Evolutionary conservation across 2,113 vertebrate species (phyloP).

Genomic region (Lathamus discolor): DNA sequence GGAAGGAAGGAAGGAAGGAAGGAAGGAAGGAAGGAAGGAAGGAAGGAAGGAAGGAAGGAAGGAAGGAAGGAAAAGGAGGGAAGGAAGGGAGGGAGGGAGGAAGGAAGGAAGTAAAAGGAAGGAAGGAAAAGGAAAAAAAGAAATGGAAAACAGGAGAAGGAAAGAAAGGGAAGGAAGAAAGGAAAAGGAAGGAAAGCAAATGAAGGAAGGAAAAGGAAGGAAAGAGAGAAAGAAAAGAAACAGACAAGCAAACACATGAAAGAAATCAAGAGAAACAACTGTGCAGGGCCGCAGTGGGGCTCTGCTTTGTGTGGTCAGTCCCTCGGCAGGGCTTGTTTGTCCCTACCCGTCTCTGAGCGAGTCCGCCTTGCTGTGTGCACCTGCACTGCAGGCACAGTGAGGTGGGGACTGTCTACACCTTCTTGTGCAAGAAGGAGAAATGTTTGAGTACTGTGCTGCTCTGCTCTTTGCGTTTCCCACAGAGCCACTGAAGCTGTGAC

Average conservation of each 20-base stretch:
- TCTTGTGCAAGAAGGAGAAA: not conserved
- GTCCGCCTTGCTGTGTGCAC: accelerated
- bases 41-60: too few species aligned
- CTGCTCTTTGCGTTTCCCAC: not conserved
- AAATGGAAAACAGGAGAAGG: too few species aligned
- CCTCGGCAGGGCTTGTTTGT: not conserved
- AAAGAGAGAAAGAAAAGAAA: not conserved
- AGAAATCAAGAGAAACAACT: not conserved
- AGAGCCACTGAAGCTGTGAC: not conserved
- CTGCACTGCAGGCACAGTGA: accelerated
- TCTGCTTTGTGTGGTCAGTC: accelerated
- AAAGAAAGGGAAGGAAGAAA: too few species aligned
- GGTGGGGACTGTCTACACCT: not conserved
- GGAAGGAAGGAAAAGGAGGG: not conserved
- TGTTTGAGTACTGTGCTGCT: not conserved
- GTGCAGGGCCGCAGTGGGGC: not conserved
- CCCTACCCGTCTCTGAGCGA: accelerated
- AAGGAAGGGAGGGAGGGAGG: not conserved
- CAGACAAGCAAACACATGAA: not conserved
- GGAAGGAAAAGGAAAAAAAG: too few species aligned
- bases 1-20: too few species aligned
- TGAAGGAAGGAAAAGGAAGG: not conserved
- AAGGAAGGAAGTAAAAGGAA: not conserved
- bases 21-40: too few species aligned
- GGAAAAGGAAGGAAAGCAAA: too few species aligned